A percentile compares a stretch with the other conserved stretches of the same genome.
These are phyloP conservation scores for Iguana delicatissima DNA, from an alignment of 2,797 vertebrate genomes.

Conservation along the genomic window DNA sequence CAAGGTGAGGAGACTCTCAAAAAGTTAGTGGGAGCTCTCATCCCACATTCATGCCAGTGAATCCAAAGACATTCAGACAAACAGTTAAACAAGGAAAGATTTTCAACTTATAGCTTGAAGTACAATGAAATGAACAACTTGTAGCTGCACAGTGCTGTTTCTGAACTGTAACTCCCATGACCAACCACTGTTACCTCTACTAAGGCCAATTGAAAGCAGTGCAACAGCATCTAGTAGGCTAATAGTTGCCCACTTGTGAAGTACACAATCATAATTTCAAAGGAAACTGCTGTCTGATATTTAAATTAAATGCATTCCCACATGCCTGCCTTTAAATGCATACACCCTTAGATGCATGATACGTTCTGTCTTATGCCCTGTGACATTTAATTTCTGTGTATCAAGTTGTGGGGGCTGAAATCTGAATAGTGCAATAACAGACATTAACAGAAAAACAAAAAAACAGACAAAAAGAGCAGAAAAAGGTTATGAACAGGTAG, in stretches of 20 bases:
- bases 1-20: too few species aligned
- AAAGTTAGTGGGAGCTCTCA: neutral
- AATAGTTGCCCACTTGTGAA: neutral
- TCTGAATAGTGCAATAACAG: neutral
- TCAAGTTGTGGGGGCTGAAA: neutral
- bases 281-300: too few species aligned
- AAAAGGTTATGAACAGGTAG: neutral
- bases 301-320: neutral
- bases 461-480: neutral
- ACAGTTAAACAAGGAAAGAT: too few species aligned
- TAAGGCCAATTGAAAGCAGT: too few species aligned
- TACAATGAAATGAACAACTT: too few species aligned
- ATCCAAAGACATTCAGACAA: neutral
- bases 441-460: neutral
- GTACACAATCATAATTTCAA: neutral
- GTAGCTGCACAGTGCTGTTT: too few species aligned
- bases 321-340: neutral
- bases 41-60: neutral
- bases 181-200: too few species aligned
- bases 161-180: too few species aligned
- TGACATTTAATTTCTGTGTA: neutral
- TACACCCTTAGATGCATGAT: neutral
- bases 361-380: too few species aligned
- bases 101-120: too few species aligned
- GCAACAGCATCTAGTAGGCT: too few species aligned